Percentiles rank a stretch among this genome's conserved stretches.
Conservation (phyloP, 2,113 vertebrate species). For the Stegostoma tigrinum region DNA sequence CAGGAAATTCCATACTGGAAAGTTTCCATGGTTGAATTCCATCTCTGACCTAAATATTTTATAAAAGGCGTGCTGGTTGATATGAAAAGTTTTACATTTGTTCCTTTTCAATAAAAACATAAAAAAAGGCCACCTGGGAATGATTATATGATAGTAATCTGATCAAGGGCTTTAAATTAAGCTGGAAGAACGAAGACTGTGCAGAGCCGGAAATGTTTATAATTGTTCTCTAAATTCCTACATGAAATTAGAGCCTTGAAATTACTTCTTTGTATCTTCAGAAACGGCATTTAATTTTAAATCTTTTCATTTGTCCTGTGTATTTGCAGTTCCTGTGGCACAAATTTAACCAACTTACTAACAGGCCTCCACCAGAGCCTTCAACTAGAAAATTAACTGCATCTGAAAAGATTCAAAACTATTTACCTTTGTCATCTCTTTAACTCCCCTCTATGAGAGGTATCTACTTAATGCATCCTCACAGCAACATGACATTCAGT, state of each 20-base stretch:
- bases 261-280: not conserved
- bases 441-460: not conserved
- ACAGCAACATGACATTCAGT: not conserved
- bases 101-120: not conserved
- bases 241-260: not conserved
- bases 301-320: not conserved
- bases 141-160: slow-evolving; percentile 21
- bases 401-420: not conserved
- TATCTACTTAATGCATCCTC: not conserved
- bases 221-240: not conserved
- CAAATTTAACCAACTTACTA: not conserved
- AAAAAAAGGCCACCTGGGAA: slow-evolving; percentile 13
- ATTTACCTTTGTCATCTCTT: not conserved
- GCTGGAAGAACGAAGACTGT: not conserved
- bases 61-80: not conserved
- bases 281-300: not conserved
- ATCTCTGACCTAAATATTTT: not conserved
- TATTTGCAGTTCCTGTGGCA: not conserved
- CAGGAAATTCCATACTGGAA: slow-evolving; percentile 10
- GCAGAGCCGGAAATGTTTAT: not conserved
- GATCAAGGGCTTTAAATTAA: slow-evolving; percentile 27
- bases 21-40: not conserved
- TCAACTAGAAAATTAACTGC: not conserved
- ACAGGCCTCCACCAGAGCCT: not conserved
- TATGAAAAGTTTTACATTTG: not conserved